Evolutionary conservation across 2,113 vertebrate species (phyloP).

Genomic region (Tauraco erythrolophus): DNA sequence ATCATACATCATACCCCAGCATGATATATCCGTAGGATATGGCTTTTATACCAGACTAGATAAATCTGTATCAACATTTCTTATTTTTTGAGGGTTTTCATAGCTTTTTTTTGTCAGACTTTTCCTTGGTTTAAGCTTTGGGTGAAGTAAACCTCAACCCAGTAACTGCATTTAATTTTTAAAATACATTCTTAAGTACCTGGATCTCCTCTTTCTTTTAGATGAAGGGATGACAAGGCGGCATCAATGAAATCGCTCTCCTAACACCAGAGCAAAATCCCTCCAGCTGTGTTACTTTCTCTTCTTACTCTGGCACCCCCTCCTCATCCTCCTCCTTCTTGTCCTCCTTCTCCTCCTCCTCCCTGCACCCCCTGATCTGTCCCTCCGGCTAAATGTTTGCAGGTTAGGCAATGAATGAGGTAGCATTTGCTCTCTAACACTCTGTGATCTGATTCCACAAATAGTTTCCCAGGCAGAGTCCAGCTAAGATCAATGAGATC

Average conservation of each 20-base stretch:
- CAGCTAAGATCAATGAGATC: constrained; percentile 37
- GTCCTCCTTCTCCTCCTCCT: not conserved
- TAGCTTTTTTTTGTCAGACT: not conserved
- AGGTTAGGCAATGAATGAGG: not conserved
- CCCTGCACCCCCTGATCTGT: not conserved
- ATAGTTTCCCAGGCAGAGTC: constrained; percentile 19
- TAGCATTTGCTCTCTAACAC: not conserved
- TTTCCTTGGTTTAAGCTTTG: not conserved
- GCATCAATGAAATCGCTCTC: not conserved
- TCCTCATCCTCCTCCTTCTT: too few relatives aligned
- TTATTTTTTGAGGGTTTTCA: not conserved
- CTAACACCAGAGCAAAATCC: not conserved
- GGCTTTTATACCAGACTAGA: not conserved
- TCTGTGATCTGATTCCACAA: constrained; percentile 21
- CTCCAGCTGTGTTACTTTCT: not conserved
- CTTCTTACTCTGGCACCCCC: not conserved
- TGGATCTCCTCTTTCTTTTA: not conserved
- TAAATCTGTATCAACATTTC: not conserved
- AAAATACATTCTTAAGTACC: not conserved
- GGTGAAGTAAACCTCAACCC: not conserved
- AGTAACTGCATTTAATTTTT: not conserved
- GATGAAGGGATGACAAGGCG: not conserved
- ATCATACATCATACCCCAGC: not conserved
- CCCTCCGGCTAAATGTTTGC: not conserved
- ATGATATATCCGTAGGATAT: not conserved